Percentiles rank a stretch among this genome's conserved stretches.
phyloP scores from a whole-genome alignment of 2,113 vertebrate species.

The Apodemus speciosus region DNA sequence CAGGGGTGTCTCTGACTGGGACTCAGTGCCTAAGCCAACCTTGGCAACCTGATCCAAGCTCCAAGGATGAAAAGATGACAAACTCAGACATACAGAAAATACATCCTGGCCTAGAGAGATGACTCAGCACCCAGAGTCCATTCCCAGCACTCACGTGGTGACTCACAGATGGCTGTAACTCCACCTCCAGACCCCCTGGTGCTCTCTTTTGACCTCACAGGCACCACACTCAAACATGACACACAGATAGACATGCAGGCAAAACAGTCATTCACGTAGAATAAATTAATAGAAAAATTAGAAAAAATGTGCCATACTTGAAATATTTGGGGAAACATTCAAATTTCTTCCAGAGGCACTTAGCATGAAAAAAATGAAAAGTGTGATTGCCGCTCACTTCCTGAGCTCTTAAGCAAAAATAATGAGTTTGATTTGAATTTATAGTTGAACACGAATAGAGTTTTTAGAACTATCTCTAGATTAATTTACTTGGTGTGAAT shows the following conservation, averaged over 20 bases:
- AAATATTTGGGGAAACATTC: not conserved
- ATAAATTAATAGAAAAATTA: not conserved
- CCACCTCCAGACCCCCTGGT: not conserved
- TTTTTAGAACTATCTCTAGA: no score
- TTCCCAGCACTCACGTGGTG: not conserved
- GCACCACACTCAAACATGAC: not conserved
- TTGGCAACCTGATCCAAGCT: not conserved
- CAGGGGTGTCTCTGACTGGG: no score
- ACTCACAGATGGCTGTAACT: not conserved
- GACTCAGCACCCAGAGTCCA: not conserved
- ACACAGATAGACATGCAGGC: not conserved
- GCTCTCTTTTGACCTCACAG: not conserved
- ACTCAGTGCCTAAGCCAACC: not conserved
- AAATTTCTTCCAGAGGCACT: not conserved
- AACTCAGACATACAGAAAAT: not conserved
- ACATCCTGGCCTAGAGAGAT: not conserved
- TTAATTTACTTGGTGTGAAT: not conserved
- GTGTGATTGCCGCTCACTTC: not conserved
- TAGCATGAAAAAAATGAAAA: not conserved
- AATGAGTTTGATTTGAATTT: not conserved
- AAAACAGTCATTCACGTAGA: not conserved
- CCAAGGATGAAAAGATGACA: not conserved
- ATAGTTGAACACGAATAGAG: no score
- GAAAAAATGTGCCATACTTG: not conserved
- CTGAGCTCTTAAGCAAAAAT: not conserved